These are phyloP conservation scores for Urocolius indicus DNA, from an alignment of 2,113 vertebrate genomes.

Conservation along the genomic window DNA sequence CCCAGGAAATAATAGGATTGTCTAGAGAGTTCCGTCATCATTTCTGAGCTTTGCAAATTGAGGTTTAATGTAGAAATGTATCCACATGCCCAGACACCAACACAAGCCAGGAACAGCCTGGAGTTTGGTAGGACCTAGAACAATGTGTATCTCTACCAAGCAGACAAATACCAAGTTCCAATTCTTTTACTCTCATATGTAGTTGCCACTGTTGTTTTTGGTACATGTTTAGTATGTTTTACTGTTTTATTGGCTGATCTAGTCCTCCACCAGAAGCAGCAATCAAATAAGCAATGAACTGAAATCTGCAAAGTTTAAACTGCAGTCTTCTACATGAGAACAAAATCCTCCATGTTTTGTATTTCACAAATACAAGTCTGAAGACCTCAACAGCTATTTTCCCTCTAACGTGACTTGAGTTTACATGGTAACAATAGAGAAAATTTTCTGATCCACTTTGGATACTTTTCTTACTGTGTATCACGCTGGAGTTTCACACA, in stretches of 20 bases:
- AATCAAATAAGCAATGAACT: neutral
- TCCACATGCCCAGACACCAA: accelerated
- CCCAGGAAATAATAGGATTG: neutral
- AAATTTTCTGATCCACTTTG: neutral
- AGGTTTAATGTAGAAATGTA: neutral
- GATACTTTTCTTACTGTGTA: neutral
- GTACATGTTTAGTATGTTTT: neutral
- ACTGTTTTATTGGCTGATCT: neutral
- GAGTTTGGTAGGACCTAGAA: neutral
- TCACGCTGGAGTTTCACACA: neutral
- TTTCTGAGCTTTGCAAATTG: neutral
- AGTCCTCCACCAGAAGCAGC: neutral
- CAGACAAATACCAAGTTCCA: neutral
- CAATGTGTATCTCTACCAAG: neutral
- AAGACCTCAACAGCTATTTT: neutral
- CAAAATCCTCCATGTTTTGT: neutral
- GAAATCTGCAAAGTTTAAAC: neutral
- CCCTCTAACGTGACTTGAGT: neutral
- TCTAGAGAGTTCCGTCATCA: neutral
- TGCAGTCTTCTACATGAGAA: neutral
- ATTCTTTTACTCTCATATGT: neutral
- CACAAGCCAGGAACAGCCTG: neutral
- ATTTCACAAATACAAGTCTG: neutral
- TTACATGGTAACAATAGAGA: neutral
- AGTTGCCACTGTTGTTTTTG: neutral